These are phyloP conservation scores for Lampris megalopsis DNA, from an alignment of 2,113 vertebrate genomes.

Conservation along the genomic window DNA sequence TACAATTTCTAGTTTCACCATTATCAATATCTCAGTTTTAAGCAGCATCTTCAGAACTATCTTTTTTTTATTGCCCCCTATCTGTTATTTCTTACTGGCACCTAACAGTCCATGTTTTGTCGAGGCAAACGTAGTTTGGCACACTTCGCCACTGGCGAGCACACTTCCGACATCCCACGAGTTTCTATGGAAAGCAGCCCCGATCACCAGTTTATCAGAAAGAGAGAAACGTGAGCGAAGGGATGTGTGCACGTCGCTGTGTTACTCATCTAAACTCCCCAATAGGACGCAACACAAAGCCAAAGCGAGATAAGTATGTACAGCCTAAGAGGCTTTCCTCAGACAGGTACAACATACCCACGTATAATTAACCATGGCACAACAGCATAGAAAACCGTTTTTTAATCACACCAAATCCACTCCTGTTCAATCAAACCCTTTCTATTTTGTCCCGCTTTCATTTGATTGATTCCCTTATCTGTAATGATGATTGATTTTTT, in stretches of 20 bases:
- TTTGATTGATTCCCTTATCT: slow-evolving; percentile 30
- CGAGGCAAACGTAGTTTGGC: too few relatives aligned
- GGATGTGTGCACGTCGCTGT: background rate
- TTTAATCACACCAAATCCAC: slow-evolving; percentile 12
- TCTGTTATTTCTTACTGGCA: too few relatives aligned
- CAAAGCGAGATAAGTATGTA: background rate
- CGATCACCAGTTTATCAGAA: background rate
- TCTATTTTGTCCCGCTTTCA: background rate
- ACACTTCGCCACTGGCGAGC: too few relatives aligned
- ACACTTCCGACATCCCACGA: too few relatives aligned
- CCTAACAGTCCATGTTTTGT: too few relatives aligned
- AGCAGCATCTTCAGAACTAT: too few relatives aligned
- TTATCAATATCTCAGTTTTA: too few relatives aligned
- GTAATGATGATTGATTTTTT: slow-evolving; percentile 30
- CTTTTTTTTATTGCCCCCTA: too few relatives aligned
- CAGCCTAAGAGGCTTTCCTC: slow-evolving; percentile 11
- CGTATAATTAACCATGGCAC: background rate
- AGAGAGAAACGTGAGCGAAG: background rate
- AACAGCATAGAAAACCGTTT: background rate
- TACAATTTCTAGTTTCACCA: too few relatives aligned
- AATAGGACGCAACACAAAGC: background rate
- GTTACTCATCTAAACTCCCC: background rate
- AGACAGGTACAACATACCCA: background rate
- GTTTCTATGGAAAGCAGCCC: background rate
- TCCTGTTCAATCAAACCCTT: slow-evolving; percentile 12